Conservation (phyloP, 2,888 invertebrate genomes). For the Trilocha varians region DNA sequence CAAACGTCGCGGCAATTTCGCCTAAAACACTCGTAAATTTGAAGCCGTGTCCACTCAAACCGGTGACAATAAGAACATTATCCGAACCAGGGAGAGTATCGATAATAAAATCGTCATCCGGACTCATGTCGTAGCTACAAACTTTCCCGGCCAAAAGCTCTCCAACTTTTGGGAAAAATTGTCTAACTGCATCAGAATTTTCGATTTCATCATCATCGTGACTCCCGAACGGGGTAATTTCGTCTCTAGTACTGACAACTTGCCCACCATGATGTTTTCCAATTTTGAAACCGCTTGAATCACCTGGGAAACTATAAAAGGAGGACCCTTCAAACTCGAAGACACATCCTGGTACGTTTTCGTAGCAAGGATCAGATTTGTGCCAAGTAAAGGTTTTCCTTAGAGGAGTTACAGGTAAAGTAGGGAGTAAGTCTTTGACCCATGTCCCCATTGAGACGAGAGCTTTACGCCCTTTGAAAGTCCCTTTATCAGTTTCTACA, state of each 20-base stretch:
- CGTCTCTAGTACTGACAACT: neutral
- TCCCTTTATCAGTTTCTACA: conserved; percentile 3
- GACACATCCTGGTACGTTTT: conserved; percentile 1
- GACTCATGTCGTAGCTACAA: conserved; percentile 7
- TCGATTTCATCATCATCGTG: conserved; percentile 1
- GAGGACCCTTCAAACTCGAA: neutral
- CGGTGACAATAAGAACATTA: conserved; percentile 4
- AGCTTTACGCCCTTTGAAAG: conserved; percentile 1
- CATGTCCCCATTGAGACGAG: conserved; percentile 4
- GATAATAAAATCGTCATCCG: conserved; percentile 8
- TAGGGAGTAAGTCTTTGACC: conserved; percentile 3
- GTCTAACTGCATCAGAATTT: neutral
- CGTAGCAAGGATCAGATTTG: neutral
- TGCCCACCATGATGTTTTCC: conserved; percentile 5
- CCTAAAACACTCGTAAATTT: conserved; percentile 3
- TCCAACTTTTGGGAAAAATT: neutral
- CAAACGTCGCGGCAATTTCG: conserved; percentile 4
- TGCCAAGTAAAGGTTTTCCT: conserved; percentile 5
- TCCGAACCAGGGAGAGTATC: conserved; percentile 2
- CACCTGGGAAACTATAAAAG: conserved; percentile 3
- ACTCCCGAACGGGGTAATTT: neutral
- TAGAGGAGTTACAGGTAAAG: conserved; percentile 2
- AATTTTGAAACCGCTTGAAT: conserved; percentile 2
- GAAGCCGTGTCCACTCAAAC: conserved; percentile 3
- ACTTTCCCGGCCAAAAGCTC: neutral